phyloP scores from a whole-genome alignment of 2,797 vertebrate genomes.

The Clarias platycephalus region DNA sequence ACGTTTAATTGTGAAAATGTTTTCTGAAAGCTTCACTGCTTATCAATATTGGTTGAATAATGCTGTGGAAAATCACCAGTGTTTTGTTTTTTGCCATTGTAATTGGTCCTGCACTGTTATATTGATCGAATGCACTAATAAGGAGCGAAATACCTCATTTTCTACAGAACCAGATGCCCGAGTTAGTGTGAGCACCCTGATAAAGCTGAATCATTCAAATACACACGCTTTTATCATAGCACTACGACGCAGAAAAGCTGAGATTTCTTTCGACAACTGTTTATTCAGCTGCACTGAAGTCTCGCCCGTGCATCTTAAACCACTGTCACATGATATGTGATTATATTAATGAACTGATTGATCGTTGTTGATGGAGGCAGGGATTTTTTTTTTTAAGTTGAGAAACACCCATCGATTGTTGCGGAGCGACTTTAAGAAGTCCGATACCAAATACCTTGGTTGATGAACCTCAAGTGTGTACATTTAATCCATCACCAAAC shows the following conservation, averaged over 20 bases:
- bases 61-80: slow-evolving; percentile 52
- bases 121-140: slow-evolving; percentile 75
- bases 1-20: not conserved
- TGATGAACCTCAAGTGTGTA: not conserved
- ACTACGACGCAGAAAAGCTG: not conserved
- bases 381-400: slow-evolving; percentile 30
- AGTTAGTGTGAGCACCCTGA: slow-evolving; percentile 48
- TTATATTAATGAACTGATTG: not conserved
- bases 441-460: not conserved
- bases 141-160: slow-evolving; percentile 79
- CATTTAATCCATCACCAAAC: not conserved
- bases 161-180: slow-evolving; percentile 70
- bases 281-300: not conserved
- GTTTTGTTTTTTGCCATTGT: slow-evolving; percentile 63
- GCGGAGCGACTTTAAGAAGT: not conserved
- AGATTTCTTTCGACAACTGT: not conserved
- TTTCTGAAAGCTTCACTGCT: not conserved
- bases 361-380: not conserved
- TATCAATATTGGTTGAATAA: slow-evolving; percentile 36
- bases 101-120: slow-evolving; percentile 77
- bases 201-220: not conserved
- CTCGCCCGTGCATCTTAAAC: not conserved
- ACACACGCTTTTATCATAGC: slow-evolving; percentile 10
- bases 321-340: not conserved
- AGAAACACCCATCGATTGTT: not conserved